A percentile compares a stretch with the other conserved stretches of the same genome.
Conservation (phyloP, 1,140 invertebrate genomes). For the Drosophila saltans region DNA sequence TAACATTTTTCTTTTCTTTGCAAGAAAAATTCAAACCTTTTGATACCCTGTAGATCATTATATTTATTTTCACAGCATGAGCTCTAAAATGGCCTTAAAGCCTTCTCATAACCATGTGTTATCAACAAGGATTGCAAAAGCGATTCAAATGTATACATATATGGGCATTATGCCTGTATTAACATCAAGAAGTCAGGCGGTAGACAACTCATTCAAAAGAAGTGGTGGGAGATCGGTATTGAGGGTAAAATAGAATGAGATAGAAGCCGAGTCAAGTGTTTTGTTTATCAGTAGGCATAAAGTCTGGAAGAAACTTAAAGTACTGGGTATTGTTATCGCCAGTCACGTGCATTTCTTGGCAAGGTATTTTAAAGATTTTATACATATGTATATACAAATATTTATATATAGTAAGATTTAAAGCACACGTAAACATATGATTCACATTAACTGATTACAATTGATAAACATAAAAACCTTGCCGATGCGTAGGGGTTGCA, state of each 20-base stretch:
- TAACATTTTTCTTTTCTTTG: too few relatives aligned
- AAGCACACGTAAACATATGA: conserved; percentile 40
- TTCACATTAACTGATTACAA: conserved; percentile 30
- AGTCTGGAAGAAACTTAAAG: conserved; percentile 26
- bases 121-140: neutral
- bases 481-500: conserved; percentile 13
- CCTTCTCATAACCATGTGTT: neutral
- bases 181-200: neutral
- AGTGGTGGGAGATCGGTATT: neutral
- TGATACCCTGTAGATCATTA: neutral
- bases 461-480: neutral
- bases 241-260: conserved; percentile 1
- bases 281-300: conserved; percentile 58
- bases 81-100: neutral
- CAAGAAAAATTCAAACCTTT: neutral
- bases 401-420: neutral
- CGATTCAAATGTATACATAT: neutral
- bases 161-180: neutral
- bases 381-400: neutral
- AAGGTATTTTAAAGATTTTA: neutral
- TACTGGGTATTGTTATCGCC: conserved; percentile 45
- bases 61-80: neutral
- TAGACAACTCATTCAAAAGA: neutral
- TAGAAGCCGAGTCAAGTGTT: conserved; percentile 47
- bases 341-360: conserved; percentile 63